These are phyloP conservation scores for Collichthys lucidus DNA, from an alignment of 2,113 vertebrate genomes.

Conservation along the genomic window DNA sequence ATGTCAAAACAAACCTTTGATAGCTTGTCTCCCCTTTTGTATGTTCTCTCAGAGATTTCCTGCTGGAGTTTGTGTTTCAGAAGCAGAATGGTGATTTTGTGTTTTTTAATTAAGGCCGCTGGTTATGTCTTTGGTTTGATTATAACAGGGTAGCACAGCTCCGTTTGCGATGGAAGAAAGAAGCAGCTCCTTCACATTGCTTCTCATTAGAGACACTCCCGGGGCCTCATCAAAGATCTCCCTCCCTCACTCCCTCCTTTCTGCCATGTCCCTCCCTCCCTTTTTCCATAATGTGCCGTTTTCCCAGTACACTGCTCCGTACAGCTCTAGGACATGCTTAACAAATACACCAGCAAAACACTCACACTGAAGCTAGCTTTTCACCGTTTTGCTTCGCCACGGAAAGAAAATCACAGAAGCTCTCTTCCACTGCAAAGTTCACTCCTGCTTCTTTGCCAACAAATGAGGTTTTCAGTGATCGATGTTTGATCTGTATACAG, in stretches of 20 bases:
- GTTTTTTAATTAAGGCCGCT: constrained; percentile 82
- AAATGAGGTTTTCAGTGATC: constrained; percentile 51
- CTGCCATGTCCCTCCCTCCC: constrained; percentile 69
- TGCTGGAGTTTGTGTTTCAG: constrained; percentile 60
- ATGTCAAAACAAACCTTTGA: constrained; percentile 63
- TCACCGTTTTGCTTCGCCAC: constrained; percentile 61
- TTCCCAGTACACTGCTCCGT: constrained; percentile 75
- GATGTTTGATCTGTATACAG: constrained; percentile 50
- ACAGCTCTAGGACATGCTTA: constrained; percentile 79
- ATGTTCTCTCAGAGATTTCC: constrained; percentile 51
- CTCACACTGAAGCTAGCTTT: constrained; percentile 67
- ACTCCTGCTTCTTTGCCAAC: constrained; percentile 26
- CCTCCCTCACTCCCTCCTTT: constrained; percentile 46
- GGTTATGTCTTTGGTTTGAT: constrained; percentile 78
- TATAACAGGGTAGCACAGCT: constrained; percentile 67
- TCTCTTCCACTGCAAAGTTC: constrained; percentile 43
- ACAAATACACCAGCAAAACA: constrained; percentile 80
- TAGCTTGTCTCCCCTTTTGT: constrained; percentile 47
- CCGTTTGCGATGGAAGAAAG: constrained; percentile 68
- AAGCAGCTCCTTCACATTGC: constrained; percentile 66
- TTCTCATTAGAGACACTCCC: constrained; percentile 83
- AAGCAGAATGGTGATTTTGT: constrained; percentile 75
- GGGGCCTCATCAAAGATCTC: constrained; percentile 83
- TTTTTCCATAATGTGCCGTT: constrained; percentile 74
- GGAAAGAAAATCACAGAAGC: constrained; percentile 43